phyloP scores from a whole-genome alignment of 2,888 invertebrate genomes.

The Eristalis pertinax region DNA sequence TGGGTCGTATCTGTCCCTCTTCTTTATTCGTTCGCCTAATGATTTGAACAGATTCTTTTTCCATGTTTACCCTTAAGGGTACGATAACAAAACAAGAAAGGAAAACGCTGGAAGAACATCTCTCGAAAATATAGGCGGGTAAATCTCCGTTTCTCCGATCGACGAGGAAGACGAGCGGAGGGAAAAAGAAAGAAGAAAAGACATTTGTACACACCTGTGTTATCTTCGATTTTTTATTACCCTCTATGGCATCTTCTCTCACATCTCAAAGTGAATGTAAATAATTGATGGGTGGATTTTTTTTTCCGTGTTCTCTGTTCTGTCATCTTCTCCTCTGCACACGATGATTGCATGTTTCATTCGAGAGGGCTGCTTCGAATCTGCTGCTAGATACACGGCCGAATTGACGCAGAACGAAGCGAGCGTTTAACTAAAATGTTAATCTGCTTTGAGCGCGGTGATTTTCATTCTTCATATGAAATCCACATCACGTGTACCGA shows the following conservation, averaged over 20 bases:
- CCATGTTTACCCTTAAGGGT: conserved; percentile 19
- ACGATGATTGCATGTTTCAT: background rate
- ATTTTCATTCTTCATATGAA: conserved; percentile 10
- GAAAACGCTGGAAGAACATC: background rate
- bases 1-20: conserved; percentile 12
- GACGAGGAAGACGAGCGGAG: background rate
- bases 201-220: conserved; percentile 37
- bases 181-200: background rate
- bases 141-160: conserved; percentile 4
- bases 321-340: background rate
- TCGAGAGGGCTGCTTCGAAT: background rate
- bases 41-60: background rate
- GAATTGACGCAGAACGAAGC: background rate
- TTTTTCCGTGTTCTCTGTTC: background rate
- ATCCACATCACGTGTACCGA: conserved; percentile 46
- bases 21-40: background rate
- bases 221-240: conserved; percentile 19
- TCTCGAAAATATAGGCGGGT: conserved; percentile 14
- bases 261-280: conserved; percentile 17
- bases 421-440: conserved; percentile 3
- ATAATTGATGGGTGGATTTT: conserved; percentile 45
- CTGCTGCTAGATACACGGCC: background rate
- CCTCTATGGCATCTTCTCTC: conserved; percentile 6
- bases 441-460: background rate
- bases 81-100: conserved; percentile 18